phyloP scores from a whole-genome alignment of 2,113 vertebrate species.

The Conger conger region DNA sequence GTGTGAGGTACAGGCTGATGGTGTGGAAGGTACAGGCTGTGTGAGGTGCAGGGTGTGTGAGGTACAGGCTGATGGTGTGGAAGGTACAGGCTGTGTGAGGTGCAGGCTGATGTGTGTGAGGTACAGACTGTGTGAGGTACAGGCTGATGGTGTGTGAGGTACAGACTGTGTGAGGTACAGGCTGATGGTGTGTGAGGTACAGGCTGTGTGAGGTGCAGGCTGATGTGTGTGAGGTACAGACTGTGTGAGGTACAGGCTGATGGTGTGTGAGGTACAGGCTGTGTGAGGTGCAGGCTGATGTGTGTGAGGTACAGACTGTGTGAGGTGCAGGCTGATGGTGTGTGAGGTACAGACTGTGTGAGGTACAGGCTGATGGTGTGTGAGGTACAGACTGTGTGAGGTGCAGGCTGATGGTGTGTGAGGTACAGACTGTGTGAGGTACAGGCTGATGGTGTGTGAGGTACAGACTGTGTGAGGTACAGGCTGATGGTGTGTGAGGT shows the following conservation, averaged over 20 bases:
- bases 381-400: too few relatives aligned
- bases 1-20: background rate
- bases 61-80: background rate
- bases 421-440: too few relatives aligned
- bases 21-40: too few relatives aligned
- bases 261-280: too few relatives aligned
- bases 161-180: background rate
- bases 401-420: background rate
- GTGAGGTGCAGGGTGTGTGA: background rate
- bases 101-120: background rate
- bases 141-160: background rate
- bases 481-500: background rate
- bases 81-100: background rate
- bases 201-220: background rate
- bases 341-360: too few relatives aligned
- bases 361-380: background rate
- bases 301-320: too few relatives aligned
- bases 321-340: background rate
- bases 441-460: background rate
- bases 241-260: background rate
- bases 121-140: background rate
- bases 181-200: background rate
- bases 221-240: too few relatives aligned
- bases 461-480: background rate
- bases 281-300: background rate